A percentile compares a stretch with the other conserved stretches of the same genome.
Evolutionary conservation across 2,888 invertebrate genomes (phyloP).

Genomic region (Lasioglossum zephyrum): DNA sequence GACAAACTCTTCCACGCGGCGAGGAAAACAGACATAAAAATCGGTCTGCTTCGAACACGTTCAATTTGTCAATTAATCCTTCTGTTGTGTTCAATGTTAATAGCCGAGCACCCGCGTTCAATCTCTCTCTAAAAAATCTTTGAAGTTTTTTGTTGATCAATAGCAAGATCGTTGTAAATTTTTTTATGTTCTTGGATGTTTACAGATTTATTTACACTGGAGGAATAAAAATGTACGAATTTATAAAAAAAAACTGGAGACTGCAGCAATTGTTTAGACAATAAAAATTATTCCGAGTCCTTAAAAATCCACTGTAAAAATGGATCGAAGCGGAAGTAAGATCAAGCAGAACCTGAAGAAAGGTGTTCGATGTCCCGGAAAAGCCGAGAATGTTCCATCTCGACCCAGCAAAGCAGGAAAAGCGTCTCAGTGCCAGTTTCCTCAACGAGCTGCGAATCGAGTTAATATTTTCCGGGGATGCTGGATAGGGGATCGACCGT

Average conservation of each 20-base stretch:
- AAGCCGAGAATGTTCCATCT: conserved; percentile 18
- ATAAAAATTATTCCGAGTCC: background rate
- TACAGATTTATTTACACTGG: background rate
- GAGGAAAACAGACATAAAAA: background rate
- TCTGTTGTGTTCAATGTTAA: background rate
- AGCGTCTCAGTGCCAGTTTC: conserved; percentile 32
- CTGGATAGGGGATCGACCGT: conserved; percentile 48
- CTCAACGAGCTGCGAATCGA: conserved; percentile 65
- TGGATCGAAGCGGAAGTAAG: background rate
- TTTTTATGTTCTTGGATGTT: background rate
- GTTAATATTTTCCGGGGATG: conserved; percentile 73
- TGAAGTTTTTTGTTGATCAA: no score
- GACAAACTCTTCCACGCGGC: background rate
- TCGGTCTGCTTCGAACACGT: background rate
- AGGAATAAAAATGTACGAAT: background rate
- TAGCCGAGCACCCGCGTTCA: background rate
- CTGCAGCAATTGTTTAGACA: background rate
- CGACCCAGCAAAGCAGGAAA: background rate
- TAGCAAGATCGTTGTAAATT: background rate
- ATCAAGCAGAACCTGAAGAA: background rate
- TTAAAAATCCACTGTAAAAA: background rate
- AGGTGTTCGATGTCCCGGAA: conserved; percentile 1
- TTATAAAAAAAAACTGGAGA: background rate
- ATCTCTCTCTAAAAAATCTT: background rate
- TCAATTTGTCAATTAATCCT: background rate